phyloP scores from a whole-genome alignment of 2,797 vertebrate genomes.

The Odontamblyopus lacepedii region DNA sequence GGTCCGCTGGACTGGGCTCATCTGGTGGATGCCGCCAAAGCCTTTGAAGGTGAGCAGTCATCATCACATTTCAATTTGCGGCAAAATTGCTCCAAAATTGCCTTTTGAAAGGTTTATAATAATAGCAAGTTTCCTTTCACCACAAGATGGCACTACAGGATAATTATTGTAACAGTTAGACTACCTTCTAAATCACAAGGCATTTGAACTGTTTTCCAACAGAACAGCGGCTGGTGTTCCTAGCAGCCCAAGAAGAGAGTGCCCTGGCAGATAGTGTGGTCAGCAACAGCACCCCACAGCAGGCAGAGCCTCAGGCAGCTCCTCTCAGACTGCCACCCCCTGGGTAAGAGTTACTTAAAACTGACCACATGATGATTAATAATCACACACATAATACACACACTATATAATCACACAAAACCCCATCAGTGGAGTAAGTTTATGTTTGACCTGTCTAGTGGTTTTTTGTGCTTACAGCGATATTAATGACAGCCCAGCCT shows the following conservation, averaged over 20 bases:
- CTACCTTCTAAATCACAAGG: constrained; percentile 8
- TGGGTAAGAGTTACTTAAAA: constrained; percentile 72
- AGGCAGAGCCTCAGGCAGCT: constrained; percentile 86
- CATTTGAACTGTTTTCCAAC: constrained; percentile 27
- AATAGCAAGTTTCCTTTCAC: background rate
- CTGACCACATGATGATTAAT: constrained; percentile 5
- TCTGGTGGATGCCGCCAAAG: constrained; percentile 94
- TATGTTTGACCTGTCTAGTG: constrained; percentile 16
- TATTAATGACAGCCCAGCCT: constrained; percentile 81
- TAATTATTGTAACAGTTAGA: background rate
- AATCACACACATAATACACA: background rate
- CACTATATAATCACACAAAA: background rate
- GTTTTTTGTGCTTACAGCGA: constrained; percentile 66
- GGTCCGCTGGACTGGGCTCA: constrained; percentile 95
- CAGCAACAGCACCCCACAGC: constrained; percentile 77
- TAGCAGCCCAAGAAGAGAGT: constrained; percentile 87
- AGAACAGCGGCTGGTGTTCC: constrained; percentile 93
- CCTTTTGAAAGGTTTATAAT: background rate
- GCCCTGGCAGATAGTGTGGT: constrained; percentile 78
- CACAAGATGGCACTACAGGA: constrained; percentile 42
- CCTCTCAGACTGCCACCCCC: constrained; percentile 83
- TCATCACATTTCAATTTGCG: constrained; percentile 1
- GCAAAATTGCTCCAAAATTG: background rate
- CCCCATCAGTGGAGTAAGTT: background rate
- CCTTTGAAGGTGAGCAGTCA: constrained; percentile 87